Base-by-base conservation (phyloP, 2,797 vertebrate genomes). In the Rhynchotus rufescens region DNA sequence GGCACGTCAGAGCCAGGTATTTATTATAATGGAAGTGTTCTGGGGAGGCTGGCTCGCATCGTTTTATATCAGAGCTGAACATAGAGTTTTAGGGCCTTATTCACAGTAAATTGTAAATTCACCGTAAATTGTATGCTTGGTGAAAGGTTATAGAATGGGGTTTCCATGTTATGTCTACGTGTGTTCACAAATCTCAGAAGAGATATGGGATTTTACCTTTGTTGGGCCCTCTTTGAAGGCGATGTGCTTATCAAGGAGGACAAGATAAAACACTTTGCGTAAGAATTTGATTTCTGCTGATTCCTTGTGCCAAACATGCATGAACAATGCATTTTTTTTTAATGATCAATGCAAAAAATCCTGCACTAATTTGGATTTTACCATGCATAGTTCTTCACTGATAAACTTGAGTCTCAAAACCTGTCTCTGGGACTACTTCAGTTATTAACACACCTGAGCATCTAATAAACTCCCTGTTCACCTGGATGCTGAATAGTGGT, bases 71-170 rank as follows among this genome's bases (percentile, higher is more conserved):
- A 95, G 87, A 96, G 80, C 89, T 80, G 74, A 92, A 73, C 45
- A 8, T 32, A 71, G 89, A 86, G 62, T 78, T 97, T 93, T 88
- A 94, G 84, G 85, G 52, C 89, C 84, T 92, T 89, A 89, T 88
- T 96, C 92, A 90, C 94, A 95, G 93, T 96, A 95, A 96, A 96
- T 97, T 96, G 88, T 85, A 59, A 36, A 89, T 88, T 96, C 92
- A 91, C 94, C 95, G 93, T 96, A 95, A 96, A 96, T 97, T 96
- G 89, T 85, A 59, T 57, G 78, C 73, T 51, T 84, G 67, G 81
- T 96, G 96, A 97, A 95, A 95, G 94, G 80, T 89, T 94, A 91
- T 88, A 81, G 92, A 96, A 96, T 96, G 62, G 62, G 93, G 42
- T 97, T 97, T 96, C 83, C 7, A 0, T 62, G 75, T 34, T 77